Evolutionary conservation across 2,797 vertebrate genomes (phyloP).

Genomic region (Merluccius polli): DNA sequence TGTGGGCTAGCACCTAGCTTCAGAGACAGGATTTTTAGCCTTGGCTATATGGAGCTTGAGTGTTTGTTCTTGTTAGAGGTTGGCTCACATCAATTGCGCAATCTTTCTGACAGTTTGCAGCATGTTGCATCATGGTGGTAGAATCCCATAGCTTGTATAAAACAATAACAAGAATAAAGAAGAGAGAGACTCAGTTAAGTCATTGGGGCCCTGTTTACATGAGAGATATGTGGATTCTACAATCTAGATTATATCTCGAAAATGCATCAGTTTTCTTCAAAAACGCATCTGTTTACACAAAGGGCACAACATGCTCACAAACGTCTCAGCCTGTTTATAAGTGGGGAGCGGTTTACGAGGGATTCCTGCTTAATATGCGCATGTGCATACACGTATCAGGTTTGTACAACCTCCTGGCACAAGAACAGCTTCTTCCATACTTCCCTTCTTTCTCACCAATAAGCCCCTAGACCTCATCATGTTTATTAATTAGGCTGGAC

Average conservation of each 20-base stretch:
- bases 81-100: not conserved
- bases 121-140: conserved; percentile 60
- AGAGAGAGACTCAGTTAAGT: conserved; percentile 14
- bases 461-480: not conserved
- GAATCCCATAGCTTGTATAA: conserved; percentile 48
- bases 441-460: not conserved
- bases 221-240: not conserved
- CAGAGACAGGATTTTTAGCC: not conserved
- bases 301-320: no score
- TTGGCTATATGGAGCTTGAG: not conserved
- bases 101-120: conserved; percentile 61
- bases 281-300: no score
- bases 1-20: not conserved
- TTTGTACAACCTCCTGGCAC: not conserved
- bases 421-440: not conserved
- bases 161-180: conserved; percentile 30
- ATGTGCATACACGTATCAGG: not conserved
- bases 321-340: no score
- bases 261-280: no score
- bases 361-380: not conserved
- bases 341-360: not conserved
- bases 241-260: not conserved
- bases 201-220: not conserved
- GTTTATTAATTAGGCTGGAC: not conserved
- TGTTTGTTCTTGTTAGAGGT: not conserved